Evolutionary conservation across 2,888 invertebrate species (phyloP), one percentile per base, ranked within the genome.

Genomic region (Pecten maximus): DNA sequence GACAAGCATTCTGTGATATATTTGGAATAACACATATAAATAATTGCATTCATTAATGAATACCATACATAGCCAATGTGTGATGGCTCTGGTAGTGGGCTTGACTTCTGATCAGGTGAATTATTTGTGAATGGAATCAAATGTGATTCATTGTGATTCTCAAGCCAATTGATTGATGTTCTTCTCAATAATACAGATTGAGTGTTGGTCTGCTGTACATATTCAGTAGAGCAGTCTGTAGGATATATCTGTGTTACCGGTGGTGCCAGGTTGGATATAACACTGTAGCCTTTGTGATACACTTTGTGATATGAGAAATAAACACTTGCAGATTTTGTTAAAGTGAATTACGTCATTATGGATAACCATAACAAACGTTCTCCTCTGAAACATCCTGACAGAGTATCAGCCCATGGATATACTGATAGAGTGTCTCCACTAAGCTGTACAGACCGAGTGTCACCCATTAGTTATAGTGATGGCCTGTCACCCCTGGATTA

Each of bases 81-180:
- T 60, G n/a, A n/a, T 44, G 44, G 44, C 44, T 6, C 12, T 44
- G 8, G 12, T 44, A 44, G 8, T 44, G 44, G 6, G 50, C 50
- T 19, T 19, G 4, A 23, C 50, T 2, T 16, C 15, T 54, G 15
- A 19, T 54, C 50, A 60, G n/a, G 8, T n/a, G 60, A 60, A 60
- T 60, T 60, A 60, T 60, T 60, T 60, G 60, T n/a, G 60, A n/a
- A n/a, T 60, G 60, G 60, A 28, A 60, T 60, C 28, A n/a, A 60
- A 60, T 60, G 4, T n/a, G 28, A 60, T 60, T 60, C 60, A 60
- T 60, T 28, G 60, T 60, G 28, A n/a, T 60, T 12, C 44, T 44
- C 44, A 44, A 44, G 28, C 1, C 28, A n/a, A 60, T 60, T 60
- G 60, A 60, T 28, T 54, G 16, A 16, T 60, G 60, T 28, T 60